phyloP scores from a whole-genome alignment of 2,888 invertebrate species.

The Ischnus inquisitorius region DNA sequence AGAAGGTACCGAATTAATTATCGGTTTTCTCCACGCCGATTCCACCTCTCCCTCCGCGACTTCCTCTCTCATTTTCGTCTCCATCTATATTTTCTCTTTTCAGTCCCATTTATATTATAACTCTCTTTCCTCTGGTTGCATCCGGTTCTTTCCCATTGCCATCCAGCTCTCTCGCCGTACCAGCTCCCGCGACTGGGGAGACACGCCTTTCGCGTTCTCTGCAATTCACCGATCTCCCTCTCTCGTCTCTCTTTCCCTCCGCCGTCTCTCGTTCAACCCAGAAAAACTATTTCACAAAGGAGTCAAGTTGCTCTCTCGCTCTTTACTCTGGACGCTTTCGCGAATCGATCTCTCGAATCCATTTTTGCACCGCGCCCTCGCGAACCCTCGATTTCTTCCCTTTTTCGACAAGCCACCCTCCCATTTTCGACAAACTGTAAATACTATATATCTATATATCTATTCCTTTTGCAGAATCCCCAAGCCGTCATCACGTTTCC shows the following conservation, averaged over 20 bases:
- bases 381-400: constrained; percentile 5
- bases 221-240: constrained; percentile 20
- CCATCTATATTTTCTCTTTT: constrained; percentile 27
- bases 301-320: constrained; percentile 6
- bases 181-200: not conserved
- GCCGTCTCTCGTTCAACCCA: constrained; percentile 49
- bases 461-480: constrained; percentile 2
- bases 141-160: constrained; percentile 40
- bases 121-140: constrained; percentile 29
- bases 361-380: constrained; percentile 7
- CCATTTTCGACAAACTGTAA: constrained; percentile 11
- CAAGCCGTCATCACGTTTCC: constrained; percentile 51
- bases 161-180: not conserved
- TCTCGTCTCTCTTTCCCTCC: not conserved
- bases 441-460: constrained; percentile 12
- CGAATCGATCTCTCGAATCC: constrained; percentile 52
- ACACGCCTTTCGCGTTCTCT: constrained; percentile 14
- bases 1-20: constrained; percentile 56
- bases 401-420: constrained; percentile 23
- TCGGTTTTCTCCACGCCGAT: constrained; percentile 52
- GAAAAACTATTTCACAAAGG: constrained; percentile 62
- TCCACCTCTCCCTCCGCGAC: not conserved
- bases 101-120: constrained; percentile 33
- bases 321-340: constrained; percentile 17
- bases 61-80: not conserved